phyloP scores from a whole-genome alignment of 2,113 vertebrate species.

The Crypturellus undulatus region DNA sequence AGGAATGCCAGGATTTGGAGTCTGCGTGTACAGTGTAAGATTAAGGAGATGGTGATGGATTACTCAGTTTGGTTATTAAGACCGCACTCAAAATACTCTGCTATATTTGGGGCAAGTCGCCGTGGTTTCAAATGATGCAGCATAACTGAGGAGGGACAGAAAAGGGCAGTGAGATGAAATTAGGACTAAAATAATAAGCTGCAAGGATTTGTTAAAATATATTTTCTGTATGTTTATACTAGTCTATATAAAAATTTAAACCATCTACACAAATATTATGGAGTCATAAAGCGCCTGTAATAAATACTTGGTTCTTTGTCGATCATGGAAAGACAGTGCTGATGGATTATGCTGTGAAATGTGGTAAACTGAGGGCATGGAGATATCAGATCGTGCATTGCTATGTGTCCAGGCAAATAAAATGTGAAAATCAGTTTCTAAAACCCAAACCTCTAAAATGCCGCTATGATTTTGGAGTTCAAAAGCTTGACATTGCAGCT shows the following conservation, averaged over 20 bases:
- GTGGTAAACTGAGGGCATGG: conserved; percentile 36
- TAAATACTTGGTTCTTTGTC: conserved; percentile 49
- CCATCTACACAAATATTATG: conserved; percentile 36
- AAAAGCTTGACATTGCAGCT: conserved; percentile 68
- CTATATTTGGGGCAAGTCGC: conserved; percentile 25
- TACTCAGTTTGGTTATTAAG: conserved; percentile 57
- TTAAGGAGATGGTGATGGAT: conserved; percentile 70
- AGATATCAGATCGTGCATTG: conserved; percentile 56
- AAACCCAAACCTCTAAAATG: conserved; percentile 40
- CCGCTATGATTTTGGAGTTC: conserved; percentile 57
- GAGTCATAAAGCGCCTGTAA: conserved; percentile 55
- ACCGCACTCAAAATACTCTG: conserved; percentile 5
- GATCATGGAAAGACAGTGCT: conserved; percentile 62
- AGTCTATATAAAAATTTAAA: conserved; percentile 58
- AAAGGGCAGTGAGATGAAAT: conserved; percentile 48
- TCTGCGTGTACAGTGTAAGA: conserved; percentile 43
- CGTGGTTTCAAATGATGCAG: background rate
- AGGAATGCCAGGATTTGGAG: conserved; percentile 56
- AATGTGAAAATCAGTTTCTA: conserved; percentile 57
- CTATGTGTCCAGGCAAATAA: conserved; percentile 42
- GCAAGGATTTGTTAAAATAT: conserved; percentile 35
- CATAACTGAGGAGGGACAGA: conserved; percentile 25
- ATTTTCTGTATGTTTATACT: conserved; percentile 57
- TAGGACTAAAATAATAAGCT: conserved; percentile 34
- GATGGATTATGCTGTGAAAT: conserved; percentile 71